These are phyloP conservation scores for Drosophila aldrichi DNA, from an alignment of 2,888 invertebrate species.

Conservation along the genomic window DNA sequence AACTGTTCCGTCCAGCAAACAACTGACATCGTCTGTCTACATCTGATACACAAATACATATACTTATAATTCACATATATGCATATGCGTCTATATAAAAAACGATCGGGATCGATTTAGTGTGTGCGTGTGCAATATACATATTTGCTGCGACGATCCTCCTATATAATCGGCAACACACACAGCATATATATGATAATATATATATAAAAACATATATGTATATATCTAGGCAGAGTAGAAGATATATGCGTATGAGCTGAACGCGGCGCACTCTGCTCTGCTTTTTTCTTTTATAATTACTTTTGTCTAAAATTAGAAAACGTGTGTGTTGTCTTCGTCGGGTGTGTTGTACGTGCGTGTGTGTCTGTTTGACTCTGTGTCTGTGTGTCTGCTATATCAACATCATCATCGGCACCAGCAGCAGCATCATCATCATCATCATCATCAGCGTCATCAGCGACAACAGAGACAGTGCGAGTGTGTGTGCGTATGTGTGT, in stretches of 20 bases:
- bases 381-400: slow-evolving; percentile 81
- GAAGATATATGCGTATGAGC: slow-evolving; percentile 77
- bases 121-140: slow-evolving; percentile 59
- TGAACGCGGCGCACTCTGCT: slow-evolving; percentile 82
- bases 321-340: slow-evolving; percentile 83
- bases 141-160: slow-evolving; percentile 66
- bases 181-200: slow-evolving; percentile 14
- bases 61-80: slow-evolving; percentile 42
- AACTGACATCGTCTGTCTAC: slow-evolving; percentile 75
- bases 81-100: slow-evolving; percentile 30
- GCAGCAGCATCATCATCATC: slow-evolving; percentile 66
- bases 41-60: slow-evolving; percentile 40
- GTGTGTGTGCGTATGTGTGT: slow-evolving; percentile 54
- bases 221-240: slow-evolving; percentile 77
- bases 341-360: slow-evolving; percentile 77
- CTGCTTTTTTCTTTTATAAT: slow-evolving; percentile 84
- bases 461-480: slow-evolving; percentile 53
- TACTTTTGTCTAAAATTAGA: slow-evolving; percentile 85
- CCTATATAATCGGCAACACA: slow-evolving; percentile 63
- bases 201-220: slow-evolving; percentile 25
- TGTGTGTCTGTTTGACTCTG: slow-evolving; percentile 63
- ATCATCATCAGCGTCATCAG: slow-evolving; percentile 49
- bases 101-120: slow-evolving; percentile 56
- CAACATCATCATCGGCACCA: slow-evolving; percentile 68
- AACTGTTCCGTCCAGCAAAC: slow-evolving; percentile 55